phyloP scores from a whole-genome alignment of 1,140 invertebrate species.

The Drosophila nannoptera region DNA sequence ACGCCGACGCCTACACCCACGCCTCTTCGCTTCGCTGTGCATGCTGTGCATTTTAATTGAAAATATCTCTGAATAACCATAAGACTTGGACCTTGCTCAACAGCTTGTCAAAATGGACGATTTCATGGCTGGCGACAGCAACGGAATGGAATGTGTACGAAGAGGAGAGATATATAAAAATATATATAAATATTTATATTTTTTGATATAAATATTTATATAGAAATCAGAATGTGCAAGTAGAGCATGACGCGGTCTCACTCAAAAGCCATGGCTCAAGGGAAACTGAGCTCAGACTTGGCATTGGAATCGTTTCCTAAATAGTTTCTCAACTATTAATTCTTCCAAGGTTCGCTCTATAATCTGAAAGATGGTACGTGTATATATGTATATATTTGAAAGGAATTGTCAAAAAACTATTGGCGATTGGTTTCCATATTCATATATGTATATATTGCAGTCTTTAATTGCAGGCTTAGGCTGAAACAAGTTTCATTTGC shows the following conservation, averaged over 20 bases:
- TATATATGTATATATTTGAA: not conserved
- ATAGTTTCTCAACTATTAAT: too few species aligned
- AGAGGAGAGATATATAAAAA: not conserved
- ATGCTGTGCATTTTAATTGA: conserved; percentile 74
- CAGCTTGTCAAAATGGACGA: conserved; percentile 53
- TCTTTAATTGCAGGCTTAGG: too few species aligned
- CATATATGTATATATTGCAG: too few species aligned
- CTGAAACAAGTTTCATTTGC: not conserved
- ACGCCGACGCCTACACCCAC: not conserved
- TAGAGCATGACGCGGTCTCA: not conserved
- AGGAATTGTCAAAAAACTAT: not conserved
- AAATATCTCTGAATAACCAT: conserved; percentile 29
- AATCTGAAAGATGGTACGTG: too few species aligned
- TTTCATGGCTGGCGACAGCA: conserved; percentile 35
- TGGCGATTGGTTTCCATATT: not conserved
- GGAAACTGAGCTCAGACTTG: not conserved
- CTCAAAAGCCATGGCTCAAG: not conserved
- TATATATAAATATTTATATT: not conserved
- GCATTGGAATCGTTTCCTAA: not conserved
- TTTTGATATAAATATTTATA: not conserved
- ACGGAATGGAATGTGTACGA: not conserved
- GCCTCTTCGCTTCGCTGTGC: conserved; percentile 16
- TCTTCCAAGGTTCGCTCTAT: too few species aligned
- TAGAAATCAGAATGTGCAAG: not conserved
- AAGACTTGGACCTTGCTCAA: conserved; percentile 12